Conservation (phyloP, 2,888 invertebrate species). For the Deilephila elpenor region DNA sequence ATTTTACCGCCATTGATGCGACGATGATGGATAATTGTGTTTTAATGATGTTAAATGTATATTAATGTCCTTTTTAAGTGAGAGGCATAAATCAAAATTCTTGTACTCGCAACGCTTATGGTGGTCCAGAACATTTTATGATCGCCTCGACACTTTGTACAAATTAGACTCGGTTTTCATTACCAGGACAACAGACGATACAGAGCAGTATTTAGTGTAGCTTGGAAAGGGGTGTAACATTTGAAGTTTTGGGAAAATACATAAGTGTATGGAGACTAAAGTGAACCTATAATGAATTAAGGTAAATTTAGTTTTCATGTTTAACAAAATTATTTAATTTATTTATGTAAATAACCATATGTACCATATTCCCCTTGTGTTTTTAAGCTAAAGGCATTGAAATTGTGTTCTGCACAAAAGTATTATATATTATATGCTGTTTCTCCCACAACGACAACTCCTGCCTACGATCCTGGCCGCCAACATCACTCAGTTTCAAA, state of each 20-base stretch:
- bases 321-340: background rate
- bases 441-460: no score
- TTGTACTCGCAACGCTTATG: background rate
- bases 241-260: background rate
- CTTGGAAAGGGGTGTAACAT: background rate
- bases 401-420: background rate
- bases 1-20: constrained; percentile 24
- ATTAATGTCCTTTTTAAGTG: constrained; percentile 49
- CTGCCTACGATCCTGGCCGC: no score
- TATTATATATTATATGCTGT: no score
- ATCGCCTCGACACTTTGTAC: constrained; percentile 4
- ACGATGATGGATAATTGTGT: constrained; percentile 46
- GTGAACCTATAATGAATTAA: background rate
- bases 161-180: constrained; percentile 10
- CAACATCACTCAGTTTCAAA: no score
- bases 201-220: background rate
- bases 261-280: background rate
- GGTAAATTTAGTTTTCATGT: background rate
- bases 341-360: background rate
- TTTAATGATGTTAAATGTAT: constrained; percentile 57
- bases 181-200: background rate
- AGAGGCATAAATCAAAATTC: constrained; percentile 46
- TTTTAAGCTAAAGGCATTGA: background rate
- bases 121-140: constrained; percentile 2
- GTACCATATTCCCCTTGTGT: background rate